Conservation (phyloP, 2,797 vertebrate genomes). For the Oryzias dopingdopingensis region DNA sequence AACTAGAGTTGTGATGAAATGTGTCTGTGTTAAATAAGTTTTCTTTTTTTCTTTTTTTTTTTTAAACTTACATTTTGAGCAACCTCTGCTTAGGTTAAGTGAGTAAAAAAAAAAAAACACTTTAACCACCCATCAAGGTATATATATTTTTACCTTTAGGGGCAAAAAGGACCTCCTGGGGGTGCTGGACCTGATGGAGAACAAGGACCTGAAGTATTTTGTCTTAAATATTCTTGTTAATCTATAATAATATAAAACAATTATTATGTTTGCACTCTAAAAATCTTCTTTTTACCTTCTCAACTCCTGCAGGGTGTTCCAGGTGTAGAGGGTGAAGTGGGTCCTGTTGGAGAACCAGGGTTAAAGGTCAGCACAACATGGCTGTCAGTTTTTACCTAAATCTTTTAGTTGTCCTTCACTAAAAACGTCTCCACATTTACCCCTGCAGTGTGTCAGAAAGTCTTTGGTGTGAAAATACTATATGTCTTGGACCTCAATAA, state of each 20-base stretch:
- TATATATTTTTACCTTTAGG: constrained; percentile 70
- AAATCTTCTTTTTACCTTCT: constrained; percentile 1
- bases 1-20: no score
- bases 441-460: no score
- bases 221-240: constrained; percentile 2
- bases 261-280: background rate
- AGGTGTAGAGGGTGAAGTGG: constrained; percentile 87
- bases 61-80: no score
- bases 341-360: constrained; percentile 86
- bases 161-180: constrained; percentile 85
- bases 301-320: constrained; percentile 79
- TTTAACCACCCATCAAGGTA: background rate
- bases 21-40: no score
- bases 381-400: background rate
- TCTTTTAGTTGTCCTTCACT: background rate
- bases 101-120: background rate
- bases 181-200: constrained; percentile 87
- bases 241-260: no score
- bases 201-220: constrained; percentile 85
- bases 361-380: constrained; percentile 78
- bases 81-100: no score
- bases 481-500: constrained; percentile 29
- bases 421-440: background rate
- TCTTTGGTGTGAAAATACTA: no score
- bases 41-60: no score